Conservation (phyloP, 2,888 invertebrate genomes). For the Xylophagus ater region DNA sequence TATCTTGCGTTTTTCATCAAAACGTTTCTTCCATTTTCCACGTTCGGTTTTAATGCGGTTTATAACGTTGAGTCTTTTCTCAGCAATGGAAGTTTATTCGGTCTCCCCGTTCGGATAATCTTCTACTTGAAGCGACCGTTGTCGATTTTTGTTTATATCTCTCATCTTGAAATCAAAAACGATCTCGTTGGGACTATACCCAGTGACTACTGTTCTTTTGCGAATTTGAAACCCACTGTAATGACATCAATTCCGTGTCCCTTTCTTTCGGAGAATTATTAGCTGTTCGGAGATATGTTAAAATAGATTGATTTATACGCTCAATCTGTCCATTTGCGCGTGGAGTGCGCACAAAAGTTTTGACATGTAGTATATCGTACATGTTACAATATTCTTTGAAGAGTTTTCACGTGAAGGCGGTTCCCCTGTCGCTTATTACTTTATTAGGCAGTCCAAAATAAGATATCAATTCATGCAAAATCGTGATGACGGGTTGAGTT, state of each 20-base stretch:
- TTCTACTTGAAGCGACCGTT: too few relatives aligned
- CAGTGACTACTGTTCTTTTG: neutral
- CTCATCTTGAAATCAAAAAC: too few relatives aligned
- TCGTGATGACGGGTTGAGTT: constrained; percentile 11
- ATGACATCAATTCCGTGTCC: too few relatives aligned
- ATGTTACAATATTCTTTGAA: constrained; percentile 14
- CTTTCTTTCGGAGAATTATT: too few relatives aligned
- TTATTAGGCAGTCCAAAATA: constrained; percentile 16
- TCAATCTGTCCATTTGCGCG: constrained; percentile 22
- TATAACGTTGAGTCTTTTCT: too few relatives aligned
- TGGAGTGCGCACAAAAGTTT: constrained; percentile 20
- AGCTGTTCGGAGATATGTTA: too few relatives aligned
- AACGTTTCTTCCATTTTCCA: too few relatives aligned
- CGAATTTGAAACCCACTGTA: neutral
- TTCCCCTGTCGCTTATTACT: constrained; percentile 16
- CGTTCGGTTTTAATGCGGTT: too few relatives aligned
- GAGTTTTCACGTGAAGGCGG: constrained; percentile 15
- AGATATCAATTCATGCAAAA: constrained; percentile 14
- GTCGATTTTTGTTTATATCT: too few relatives aligned
- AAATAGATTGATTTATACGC: neutral
- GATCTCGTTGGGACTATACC: constrained; percentile 2
- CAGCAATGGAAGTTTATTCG: too few relatives aligned
- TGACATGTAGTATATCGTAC: constrained; percentile 15
- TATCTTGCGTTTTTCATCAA: too few relatives aligned
- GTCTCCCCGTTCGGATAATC: too few relatives aligned